phyloP scores from a whole-genome alignment of 2,888 invertebrate genomes.

The Caenorhabditis macrosperma region DNA sequence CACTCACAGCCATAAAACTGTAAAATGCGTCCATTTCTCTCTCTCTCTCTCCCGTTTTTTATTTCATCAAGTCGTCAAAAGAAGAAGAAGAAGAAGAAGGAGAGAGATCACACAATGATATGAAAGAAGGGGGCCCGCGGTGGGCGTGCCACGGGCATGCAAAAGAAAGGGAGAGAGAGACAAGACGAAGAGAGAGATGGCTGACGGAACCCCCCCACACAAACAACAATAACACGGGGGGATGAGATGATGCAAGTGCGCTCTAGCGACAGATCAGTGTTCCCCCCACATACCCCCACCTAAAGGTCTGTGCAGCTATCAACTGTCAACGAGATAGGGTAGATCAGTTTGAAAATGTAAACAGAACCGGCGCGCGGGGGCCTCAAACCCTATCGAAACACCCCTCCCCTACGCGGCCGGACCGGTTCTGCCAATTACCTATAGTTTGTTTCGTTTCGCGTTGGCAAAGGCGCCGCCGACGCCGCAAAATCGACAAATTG shows the following conservation, averaged over 20 bases:
- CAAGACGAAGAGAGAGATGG: background rate
- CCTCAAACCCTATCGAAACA: background rate
- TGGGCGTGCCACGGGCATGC: background rate
- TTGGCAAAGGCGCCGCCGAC: background rate
- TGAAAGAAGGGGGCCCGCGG: background rate
- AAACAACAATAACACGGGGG: background rate
- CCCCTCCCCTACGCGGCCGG: background rate
- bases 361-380: background rate
- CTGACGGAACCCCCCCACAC: too few relatives aligned
- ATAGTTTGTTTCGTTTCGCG: background rate
- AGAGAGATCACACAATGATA: slow-evolving; percentile 7
- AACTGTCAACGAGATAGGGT: too few relatives aligned
- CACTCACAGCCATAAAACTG: too few relatives aligned
- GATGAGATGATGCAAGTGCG: background rate
- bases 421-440: slow-evolving; percentile 12
- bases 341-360: slow-evolving; percentile 2
- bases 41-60: background rate
- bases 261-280: too few relatives aligned
- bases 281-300: too few relatives aligned
- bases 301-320: too few relatives aligned
- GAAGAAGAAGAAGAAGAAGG: background rate
- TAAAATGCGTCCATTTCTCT: background rate
- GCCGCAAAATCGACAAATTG: too few relatives aligned
- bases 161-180: background rate
- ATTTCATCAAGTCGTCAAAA: slow-evolving; percentile 13